phyloP scores from a whole-genome alignment of 2,113 vertebrate genomes.

The Cyprinodon brontotheroides region DNA sequence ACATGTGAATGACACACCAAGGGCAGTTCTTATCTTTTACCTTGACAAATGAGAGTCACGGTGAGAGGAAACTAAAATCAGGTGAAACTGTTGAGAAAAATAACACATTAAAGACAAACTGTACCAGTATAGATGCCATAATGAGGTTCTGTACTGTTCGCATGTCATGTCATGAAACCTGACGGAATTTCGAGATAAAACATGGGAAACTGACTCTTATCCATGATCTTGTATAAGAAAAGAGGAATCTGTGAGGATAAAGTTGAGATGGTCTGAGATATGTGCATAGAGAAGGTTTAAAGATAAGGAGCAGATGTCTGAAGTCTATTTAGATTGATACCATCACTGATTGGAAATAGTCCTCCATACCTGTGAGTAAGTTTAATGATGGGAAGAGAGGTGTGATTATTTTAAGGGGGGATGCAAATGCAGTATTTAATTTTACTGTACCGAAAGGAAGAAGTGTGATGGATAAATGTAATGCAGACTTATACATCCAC shows the following conservation, averaged over 20 bases:
- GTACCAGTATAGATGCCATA: not conserved
- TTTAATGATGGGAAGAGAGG: conserved; percentile 45
- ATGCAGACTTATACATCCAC: conserved; percentile 60
- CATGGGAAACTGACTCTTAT: conserved; percentile 19
- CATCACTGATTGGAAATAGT: conserved; percentile 18
- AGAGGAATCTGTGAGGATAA: conserved; percentile 8
- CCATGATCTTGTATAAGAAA: conserved; percentile 25
- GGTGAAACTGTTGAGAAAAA: not conserved
- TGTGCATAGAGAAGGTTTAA: conserved; percentile 37
- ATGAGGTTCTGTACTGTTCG: not conserved
- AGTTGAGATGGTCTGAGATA: conserved; percentile 56
- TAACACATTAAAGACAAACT: not conserved
- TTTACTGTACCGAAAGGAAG: conserved; percentile 44
- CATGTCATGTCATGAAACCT: not conserved
- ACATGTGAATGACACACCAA: not conserved
- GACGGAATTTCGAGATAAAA: conserved; percentile 17
- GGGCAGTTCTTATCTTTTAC: not conserved
- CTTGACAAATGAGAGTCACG: not conserved
- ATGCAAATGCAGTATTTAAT: conserved; percentile 57
- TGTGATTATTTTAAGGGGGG: conserved; percentile 37
- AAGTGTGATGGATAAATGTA: conserved; percentile 45
- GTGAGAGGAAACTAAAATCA: not conserved
- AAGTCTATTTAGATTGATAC: conserved; percentile 8
- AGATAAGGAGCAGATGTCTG: conserved; percentile 17
- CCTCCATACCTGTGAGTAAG: conserved; percentile 29